Evolutionary conservation across 2,113 vertebrate species (phyloP), one percentile per base, ranked within the genome.

Genomic region (Scalopus aquaticus): DNA sequence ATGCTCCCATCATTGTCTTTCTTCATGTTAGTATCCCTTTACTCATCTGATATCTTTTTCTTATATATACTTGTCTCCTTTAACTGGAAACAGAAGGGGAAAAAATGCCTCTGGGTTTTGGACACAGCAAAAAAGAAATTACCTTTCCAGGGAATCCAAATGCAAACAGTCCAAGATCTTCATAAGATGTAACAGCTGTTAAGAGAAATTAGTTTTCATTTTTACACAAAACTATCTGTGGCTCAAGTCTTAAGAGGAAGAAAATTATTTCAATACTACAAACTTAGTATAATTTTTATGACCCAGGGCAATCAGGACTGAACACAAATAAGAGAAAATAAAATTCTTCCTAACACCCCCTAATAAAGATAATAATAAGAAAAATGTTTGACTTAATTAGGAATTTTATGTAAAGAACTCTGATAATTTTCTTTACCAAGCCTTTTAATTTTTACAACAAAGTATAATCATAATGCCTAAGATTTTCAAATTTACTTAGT

Each of bases 171-270:
- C 99, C 99, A 73, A 99, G 98, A 79, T 98, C 99, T 98, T 99
- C 99, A 87, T 99, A 99, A 85, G 99, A 99, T 73, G 98, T 99
- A 81, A 99, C 98, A 82, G 99, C 99, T 99, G 96, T 97, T 78
- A 90, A 90, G n/a, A 94, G 64, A 89, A 84, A 87, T 91, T 1
- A 77, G 22, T 22, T 64, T 91, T 94, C n/a, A 94, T 9, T 95
- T 93, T 83, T 70, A 91, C 19, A 91, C 30, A 90, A 81, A 94
- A 64, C 24, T 49, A 49, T 74, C 91, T 46, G 19, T 73, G 46
- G 62, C 37, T 13, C 51, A 44, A 16, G 4, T 76, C 39, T 58
- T 74, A 86, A 69, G 60, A 3, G 24, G 15, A 78, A 85, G 35
- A 81, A 84, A 93, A 24, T 51, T 74, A 96, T 67, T 86, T 39